These are phyloP conservation scores for Tricholauxania praeusta DNA, from an alignment of 2,888 invertebrate species.

Conservation along the genomic window DNA sequence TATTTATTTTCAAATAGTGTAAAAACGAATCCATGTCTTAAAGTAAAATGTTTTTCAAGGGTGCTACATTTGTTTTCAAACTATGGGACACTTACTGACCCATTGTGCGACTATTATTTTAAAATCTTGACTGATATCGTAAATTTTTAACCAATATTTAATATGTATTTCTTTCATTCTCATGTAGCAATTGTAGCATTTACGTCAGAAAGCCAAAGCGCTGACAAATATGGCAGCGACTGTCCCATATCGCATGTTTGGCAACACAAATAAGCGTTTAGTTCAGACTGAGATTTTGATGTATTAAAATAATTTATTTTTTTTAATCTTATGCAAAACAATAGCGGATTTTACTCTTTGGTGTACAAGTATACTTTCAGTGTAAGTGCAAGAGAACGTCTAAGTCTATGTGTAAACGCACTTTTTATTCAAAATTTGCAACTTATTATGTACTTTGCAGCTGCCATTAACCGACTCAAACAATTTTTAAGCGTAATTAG, in stretches of 20 bases:
- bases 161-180: background rate
- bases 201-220: conserved; percentile 88
- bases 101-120: no score
- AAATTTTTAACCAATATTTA: no score
- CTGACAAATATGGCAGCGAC: conserved; percentile 95
- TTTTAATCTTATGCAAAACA: background rate
- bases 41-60: no score
- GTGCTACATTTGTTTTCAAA: no score
- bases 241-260: conserved; percentile 94
- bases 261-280: conserved; percentile 91
- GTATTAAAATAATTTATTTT: conserved; percentile 74
- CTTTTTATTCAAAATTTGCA: no score
- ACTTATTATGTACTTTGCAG: no score
- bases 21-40: no score
- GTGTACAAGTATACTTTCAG: conserved; percentile 23
- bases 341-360: conserved; percentile 15
- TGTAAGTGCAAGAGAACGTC: background rate
- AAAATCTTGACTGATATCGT: no score
- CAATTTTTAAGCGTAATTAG: no score
- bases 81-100: no score
- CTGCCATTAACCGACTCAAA: no score
- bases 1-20: no score
- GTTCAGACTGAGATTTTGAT: conserved; percentile 96
- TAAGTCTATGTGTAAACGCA: background rate
- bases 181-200: conserved; percentile 73